phyloP scores from a whole-genome alignment of 1,140 invertebrate genomes.

The Daktulosphaira vitifoliae region DNA sequence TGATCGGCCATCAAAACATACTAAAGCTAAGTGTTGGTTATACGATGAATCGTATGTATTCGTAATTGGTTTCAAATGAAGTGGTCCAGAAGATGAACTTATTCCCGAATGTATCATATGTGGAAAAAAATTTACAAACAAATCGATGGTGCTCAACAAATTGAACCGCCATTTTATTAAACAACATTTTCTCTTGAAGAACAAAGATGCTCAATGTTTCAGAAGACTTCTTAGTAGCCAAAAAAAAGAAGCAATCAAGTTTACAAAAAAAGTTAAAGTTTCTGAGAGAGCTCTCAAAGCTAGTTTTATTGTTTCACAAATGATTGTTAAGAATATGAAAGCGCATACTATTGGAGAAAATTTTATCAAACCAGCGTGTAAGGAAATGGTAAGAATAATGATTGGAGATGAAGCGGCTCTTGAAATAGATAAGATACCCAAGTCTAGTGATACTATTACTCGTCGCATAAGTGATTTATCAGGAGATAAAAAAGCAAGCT shows the following conservation, averaged over 20 bases:
- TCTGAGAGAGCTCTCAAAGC: conserved; percentile 38
- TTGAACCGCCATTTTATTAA: conserved; percentile 15
- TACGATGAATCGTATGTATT: too few relatives aligned
- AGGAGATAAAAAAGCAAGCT: background rate
- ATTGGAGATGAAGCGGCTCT: conserved; percentile 40
- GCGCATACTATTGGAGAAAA: conserved; percentile 42
- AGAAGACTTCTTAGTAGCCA: background rate
- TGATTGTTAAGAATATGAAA: conserved; percentile 42
- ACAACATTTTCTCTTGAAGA: conserved; percentile 8
- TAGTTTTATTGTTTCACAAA: conserved; percentile 39
- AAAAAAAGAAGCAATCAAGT: conserved; percentile 12
- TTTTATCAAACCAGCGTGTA: conserved; percentile 41
- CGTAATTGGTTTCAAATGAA: background rate
- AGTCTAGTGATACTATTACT: conserved; percentile 40
- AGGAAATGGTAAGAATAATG: conserved; percentile 38
- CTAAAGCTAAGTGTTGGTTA: too few relatives aligned
- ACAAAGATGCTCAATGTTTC: background rate
- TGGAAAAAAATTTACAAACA: background rate
- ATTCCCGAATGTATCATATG: background rate
- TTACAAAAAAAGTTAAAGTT: conserved; percentile 1
- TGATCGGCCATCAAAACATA: too few relatives aligned
- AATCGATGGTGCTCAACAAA: conserved; percentile 16
- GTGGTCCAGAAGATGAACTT: background rate
- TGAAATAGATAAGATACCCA: conserved; percentile 38
- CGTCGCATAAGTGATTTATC: background rate